These are phyloP conservation scores for Tachyglossus aculeatus DNA, from an alignment of 2,797 vertebrate species.

Conservation along the genomic window DNA sequence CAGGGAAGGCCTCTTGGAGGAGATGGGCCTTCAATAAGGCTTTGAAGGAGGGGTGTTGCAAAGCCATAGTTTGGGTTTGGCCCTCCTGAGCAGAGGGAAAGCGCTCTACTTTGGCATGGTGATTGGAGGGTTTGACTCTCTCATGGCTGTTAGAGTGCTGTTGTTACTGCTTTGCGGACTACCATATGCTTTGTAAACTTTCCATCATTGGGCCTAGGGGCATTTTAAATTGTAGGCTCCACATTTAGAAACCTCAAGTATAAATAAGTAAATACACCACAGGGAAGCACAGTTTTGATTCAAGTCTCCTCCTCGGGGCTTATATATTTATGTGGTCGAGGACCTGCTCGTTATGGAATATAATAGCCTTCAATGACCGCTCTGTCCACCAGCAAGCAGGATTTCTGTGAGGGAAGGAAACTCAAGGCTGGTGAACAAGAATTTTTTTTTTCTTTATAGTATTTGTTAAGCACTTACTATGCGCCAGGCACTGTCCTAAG, in stretches of 20 bases:
- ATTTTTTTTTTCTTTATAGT: too few relatives aligned
- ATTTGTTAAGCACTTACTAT: too few relatives aligned
- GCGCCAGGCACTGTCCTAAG: too few relatives aligned
- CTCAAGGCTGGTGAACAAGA: too few relatives aligned
- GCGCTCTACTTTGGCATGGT: background rate
- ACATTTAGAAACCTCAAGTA: background rate
- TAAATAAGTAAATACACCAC: background rate
- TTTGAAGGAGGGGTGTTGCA: too few relatives aligned
- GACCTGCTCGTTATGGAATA: too few relatives aligned
- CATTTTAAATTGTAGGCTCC: background rate
- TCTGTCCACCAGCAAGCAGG: too few relatives aligned
- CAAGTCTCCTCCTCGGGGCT: background rate
- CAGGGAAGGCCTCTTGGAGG: too few relatives aligned
- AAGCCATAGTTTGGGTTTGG: background rate
- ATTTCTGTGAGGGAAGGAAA: too few relatives aligned
- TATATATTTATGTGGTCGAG: background rate
- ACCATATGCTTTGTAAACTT: background rate
- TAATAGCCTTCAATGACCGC: too few relatives aligned
- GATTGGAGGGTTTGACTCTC: background rate
- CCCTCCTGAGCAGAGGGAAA: background rate
- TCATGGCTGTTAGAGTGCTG: background rate
- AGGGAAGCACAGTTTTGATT: background rate
- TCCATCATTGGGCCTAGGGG: background rate
- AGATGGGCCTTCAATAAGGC: too few relatives aligned
- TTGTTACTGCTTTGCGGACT: background rate